Evolutionary conservation across 53 echinoderm and acorn worm species (phyloP).

Genomic region (Luidia sarsii): DNA sequence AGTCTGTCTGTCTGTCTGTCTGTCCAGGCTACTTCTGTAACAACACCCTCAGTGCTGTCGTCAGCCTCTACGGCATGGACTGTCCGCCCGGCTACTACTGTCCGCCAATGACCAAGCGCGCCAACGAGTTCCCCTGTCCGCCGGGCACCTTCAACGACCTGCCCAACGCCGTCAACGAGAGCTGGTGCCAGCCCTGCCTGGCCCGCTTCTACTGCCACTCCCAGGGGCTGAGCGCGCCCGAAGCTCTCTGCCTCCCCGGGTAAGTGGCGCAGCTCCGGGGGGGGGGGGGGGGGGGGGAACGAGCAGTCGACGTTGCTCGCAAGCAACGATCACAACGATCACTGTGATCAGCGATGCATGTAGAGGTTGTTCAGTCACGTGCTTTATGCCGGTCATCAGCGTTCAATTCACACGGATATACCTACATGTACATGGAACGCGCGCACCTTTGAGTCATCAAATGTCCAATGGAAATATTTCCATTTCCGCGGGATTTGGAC

Average conservation of each 20-base stretch:
- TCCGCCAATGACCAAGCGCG: conserved; percentile 74
- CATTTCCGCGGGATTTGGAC: too few relatives aligned
- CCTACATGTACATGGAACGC: too few relatives aligned
- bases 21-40: conserved; percentile 91
- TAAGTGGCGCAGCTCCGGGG: too few relatives aligned
- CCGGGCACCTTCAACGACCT: conserved; percentile 85
- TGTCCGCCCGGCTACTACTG: conserved; percentile 95
- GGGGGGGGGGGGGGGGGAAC: neutral
- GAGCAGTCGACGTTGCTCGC: too few relatives aligned
- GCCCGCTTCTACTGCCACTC: conserved; percentile 83
- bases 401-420: too few relatives aligned
- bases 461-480: too few relatives aligned
- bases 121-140: conserved; percentile 86
- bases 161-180: conserved; percentile 72
- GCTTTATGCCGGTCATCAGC: too few relatives aligned
- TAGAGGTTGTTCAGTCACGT: too few relatives aligned
- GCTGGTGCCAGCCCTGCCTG: conserved; percentile 73
- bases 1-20: too few relatives aligned
- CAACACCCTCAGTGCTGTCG: conserved; percentile 87
- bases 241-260: conserved; percentile 89
- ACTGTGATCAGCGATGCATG: too few relatives aligned
- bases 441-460: too few relatives aligned
- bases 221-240: conserved; percentile 71
- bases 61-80: conserved; percentile 68
- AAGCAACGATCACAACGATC: too few relatives aligned